Percentiles rank a stretch among this genome's conserved stretches.
Conservation (phyloP, 2,797 vertebrate genomes). For the Phrynocephalus vlangalii region DNA sequence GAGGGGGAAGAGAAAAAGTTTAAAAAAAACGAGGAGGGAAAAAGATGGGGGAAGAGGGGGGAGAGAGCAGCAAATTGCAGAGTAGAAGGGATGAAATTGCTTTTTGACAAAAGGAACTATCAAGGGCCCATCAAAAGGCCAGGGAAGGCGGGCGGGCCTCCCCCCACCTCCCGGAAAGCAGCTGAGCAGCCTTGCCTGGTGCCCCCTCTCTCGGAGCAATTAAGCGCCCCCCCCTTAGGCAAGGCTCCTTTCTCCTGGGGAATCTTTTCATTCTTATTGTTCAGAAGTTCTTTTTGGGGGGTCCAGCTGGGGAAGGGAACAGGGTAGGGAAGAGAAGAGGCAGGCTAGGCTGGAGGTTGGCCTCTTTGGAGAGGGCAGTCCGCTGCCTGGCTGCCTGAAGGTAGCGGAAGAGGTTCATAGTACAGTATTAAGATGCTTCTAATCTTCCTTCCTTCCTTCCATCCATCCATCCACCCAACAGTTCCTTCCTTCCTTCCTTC, state of each 20-base stretch:
- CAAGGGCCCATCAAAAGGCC: conserved; percentile 73
- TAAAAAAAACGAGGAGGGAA: background rate
- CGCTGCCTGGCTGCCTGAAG: too few species aligned
- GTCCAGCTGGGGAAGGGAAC: background rate
- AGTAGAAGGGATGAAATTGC: conserved; percentile 70
- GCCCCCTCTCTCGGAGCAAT: conserved; percentile 64
- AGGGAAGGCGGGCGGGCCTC: conserved; percentile 6
- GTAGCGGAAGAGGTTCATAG: too few species aligned
- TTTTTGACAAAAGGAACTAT: conserved; percentile 68
- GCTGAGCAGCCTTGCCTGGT: conserved; percentile 34
- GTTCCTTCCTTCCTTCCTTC: too few species aligned
- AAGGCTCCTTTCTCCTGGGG: too few species aligned
- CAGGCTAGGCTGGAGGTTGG: background rate
- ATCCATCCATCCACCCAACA: too few species aligned
- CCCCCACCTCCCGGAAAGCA: conserved; percentile 52
- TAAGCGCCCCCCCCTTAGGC: conserved; percentile 48
- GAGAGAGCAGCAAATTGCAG: conserved; percentile 52
- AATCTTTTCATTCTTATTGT: too few species aligned
- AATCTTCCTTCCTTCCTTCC: too few species aligned
- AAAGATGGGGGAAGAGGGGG: background rate
- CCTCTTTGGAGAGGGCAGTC: too few species aligned
- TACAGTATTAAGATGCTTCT: too few species aligned
- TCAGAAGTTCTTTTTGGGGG: conserved; percentile 45
- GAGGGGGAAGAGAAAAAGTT: too few species aligned
- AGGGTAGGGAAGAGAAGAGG: too few species aligned